Evolutionary conservation across 2,888 invertebrate species (phyloP).

Genomic region (Mythimna loreyi): DNA sequence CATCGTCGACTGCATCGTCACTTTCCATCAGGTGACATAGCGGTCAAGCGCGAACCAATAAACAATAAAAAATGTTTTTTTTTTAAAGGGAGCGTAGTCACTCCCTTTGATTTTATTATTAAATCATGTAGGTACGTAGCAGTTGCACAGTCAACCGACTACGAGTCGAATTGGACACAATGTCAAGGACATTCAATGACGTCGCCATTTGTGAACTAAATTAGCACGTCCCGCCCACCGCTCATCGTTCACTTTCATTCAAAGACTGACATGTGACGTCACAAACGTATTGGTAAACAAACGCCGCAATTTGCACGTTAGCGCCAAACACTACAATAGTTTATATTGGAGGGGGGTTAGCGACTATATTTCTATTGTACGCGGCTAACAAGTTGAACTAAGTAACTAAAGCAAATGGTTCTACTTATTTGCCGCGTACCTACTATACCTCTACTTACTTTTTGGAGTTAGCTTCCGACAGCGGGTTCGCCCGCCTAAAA

Average conservation of each 20-base stretch:
- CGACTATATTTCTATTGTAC: too few species aligned
- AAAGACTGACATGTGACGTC: conserved; percentile 38
- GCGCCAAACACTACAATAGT: conserved; percentile 3
- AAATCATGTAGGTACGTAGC: conserved; percentile 7
- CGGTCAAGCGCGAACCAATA: too few species aligned
- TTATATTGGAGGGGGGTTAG: neutral
- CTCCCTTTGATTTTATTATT: conserved; percentile 16
- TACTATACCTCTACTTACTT: too few species aligned
- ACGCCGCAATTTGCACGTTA: conserved; percentile 33
- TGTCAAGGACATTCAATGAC: conserved; percentile 63
- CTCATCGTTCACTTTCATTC: conserved; percentile 62
- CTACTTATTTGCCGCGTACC: too few species aligned
- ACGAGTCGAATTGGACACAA: conserved; percentile 43
- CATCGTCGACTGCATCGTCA: too few species aligned
- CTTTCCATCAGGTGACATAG: too few species aligned
- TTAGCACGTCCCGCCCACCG: conserved; percentile 60
- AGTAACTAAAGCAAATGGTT: too few species aligned
- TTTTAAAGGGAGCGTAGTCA: too few species aligned
- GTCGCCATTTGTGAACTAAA: conserved; percentile 42
- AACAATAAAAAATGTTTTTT: too few species aligned
- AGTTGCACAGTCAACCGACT: conserved; percentile 18
- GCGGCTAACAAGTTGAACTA: too few species aligned
- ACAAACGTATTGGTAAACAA: conserved; percentile 53
- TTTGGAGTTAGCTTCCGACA: too few species aligned
- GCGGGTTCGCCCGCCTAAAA: too few species aligned